Percentiles rank a stretch among this genome's conserved stretches.
These are phyloP conservation scores for Caenorhabditis macrosperma DNA, from an alignment of 2,888 invertebrate species.

Conservation along the genomic window DNA sequence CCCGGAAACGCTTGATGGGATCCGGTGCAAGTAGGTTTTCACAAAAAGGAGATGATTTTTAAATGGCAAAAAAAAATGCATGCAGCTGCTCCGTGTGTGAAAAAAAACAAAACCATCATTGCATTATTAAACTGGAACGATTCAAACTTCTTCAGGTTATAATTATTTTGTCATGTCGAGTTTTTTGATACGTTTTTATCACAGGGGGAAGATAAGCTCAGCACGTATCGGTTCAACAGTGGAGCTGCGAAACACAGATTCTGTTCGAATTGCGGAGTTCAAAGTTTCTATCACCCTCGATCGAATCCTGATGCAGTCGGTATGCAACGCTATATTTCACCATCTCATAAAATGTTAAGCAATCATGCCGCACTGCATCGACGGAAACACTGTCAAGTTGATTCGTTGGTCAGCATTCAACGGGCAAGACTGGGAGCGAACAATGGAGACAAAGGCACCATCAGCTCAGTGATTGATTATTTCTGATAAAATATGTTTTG, in stretches of 20 bases:
- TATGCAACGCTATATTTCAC: conserved; percentile 73
- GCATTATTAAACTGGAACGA: conserved; percentile 81
- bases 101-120: conserved; percentile 83
- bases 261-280: conserved; percentile 82
- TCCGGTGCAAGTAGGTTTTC: conserved; percentile 69
- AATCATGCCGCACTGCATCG: conserved; percentile 74
- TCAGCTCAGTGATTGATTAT: conserved; percentile 50
- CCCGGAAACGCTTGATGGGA: conserved; percentile 65
- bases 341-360: conserved; percentile 49
- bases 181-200: too few species aligned
- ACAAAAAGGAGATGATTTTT: background rate
- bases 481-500: background rate
- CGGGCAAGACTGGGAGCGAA: conserved; percentile 69
- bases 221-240: conserved; percentile 71
- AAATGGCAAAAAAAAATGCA: background rate
- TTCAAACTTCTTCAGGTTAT: conserved; percentile 79
- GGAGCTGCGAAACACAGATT: conserved; percentile 69
- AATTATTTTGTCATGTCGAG: background rate
- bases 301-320: conserved; percentile 83
- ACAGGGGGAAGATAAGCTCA: conserved; percentile 67
- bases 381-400: conserved; percentile 66
- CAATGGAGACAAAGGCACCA: conserved; percentile 62
- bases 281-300: conserved; percentile 83
- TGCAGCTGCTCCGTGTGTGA: conserved; percentile 82
- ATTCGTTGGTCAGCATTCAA: conserved; percentile 62